These are phyloP conservation scores for Rhagoletis pomonella DNA, from an alignment of 1,140 invertebrate species.

Conservation along the genomic window DNA sequence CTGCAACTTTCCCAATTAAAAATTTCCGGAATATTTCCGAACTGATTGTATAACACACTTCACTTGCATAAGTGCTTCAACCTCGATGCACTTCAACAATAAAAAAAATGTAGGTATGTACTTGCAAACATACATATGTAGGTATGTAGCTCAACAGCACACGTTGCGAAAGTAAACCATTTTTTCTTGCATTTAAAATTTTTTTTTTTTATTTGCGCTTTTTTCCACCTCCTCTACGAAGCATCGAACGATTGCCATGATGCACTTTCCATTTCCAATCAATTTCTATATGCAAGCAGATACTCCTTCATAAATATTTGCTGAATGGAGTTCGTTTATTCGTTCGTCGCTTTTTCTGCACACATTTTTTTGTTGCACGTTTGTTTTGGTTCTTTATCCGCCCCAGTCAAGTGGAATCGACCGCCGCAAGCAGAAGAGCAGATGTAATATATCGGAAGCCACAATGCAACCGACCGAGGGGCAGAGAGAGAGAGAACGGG, in stretches of 20 bases:
- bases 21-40: constrained; percentile 50
- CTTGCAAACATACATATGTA: background rate
- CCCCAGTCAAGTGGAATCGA: constrained; percentile 46
- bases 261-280: constrained; percentile 51
- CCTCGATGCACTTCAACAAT: constrained; percentile 7
- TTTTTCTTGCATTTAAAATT: background rate
- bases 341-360: constrained; percentile 4
- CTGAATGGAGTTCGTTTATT: constrained; percentile 50
- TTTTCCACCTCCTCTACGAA: background rate
- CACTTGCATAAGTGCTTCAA: constrained; percentile 14
- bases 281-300: constrained; percentile 29
- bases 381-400: constrained; percentile 52
- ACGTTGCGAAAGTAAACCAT: background rate
- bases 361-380: constrained; percentile 13
- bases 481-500: background rate
- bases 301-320: background rate
- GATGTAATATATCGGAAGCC: constrained; percentile 17
- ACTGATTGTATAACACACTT: constrained; percentile 47
- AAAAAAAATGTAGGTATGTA: background rate
- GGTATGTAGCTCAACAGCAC: background rate
- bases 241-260: constrained; percentile 48
- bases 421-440: background rate
- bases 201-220: background rate
- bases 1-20: constrained; percentile 44
- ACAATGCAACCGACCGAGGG: background rate